Base-by-base conservation (phyloP, 2,888 invertebrate species). In the Hedya salicella region DNA sequence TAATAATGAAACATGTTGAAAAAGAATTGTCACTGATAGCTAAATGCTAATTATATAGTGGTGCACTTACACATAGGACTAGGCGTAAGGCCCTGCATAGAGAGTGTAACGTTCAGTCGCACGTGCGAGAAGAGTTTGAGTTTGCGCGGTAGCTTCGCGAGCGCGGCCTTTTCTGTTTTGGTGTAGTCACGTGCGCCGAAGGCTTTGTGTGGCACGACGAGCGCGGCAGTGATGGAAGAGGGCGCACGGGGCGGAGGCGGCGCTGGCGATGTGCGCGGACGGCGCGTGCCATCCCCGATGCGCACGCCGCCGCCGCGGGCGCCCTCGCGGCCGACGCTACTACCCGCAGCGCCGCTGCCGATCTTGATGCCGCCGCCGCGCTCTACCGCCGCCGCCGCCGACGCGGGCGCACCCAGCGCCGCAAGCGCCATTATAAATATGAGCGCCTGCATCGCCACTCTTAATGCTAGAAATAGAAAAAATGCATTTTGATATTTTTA, bases 131-230 rank as follows among this genome's bases (percentile, higher is more conserved):
- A 95, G 72, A 95, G 92, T 80, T 93, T 94, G 71, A 96, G 91
- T 86, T 94, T 95, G 71, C 95, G 93, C 77, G 95, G 94, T 73
- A 96, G 88, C 76, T 92, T 93, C 69, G 93, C 91, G 75, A 95
- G 94, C 44, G 96, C 95, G 60, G 93, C 93, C 69, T 94, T 94
- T 69, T 95, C 94, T 64, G 95, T 95, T 79, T 94, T 95, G 65
- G 94, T 94, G 85, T 95, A 96, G 80, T 95, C 95, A 66, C 96
- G 93, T 68, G 94, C 94, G 71, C 95, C 95, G 83, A 96, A 96
- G 71, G 94, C 94, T 80, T 95, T 96, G 81, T 95, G 95, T 9
- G 96, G 96, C 75, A 96, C 94, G 72, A 96, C 94, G 82, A 96
- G 93, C 49, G 96, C 96, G 73, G 96, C 94, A 82, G 90, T 89